Evolutionary conservation across 2,113 vertebrate species (phyloP), one percentile per base, ranked within the genome.

Genomic region (Gnathonemus longibarbis): DNA sequence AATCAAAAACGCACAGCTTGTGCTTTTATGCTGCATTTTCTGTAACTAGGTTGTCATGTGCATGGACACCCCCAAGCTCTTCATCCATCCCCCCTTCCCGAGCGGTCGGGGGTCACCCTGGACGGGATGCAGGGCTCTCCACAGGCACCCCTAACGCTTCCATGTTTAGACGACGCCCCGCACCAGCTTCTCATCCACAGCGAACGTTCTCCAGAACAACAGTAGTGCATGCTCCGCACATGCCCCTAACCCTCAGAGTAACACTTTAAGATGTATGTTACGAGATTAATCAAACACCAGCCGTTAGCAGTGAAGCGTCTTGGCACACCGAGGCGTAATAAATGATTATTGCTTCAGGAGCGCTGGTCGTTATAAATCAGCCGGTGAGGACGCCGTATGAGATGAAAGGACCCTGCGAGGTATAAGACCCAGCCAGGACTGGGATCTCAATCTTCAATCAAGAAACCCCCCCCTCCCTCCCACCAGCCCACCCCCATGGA

Each of bases 351-450:
- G 90, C 89, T 90, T 92, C 91, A 91, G 90, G 39, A 66, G 50
- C 21, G 89, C 90, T 89, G 84, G 83, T 35, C 66, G 86, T 92
- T 89, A 91, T 94, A 91, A 93, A 93, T 94, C 93, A 93, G 53
- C 85, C 87, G 3, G 8, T 15, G 17, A 56, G 88, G 92, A 93
- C 90, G 91, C 80, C 88, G 92, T 91, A 93, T 85, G 89, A 91
- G 92, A 90, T 91, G 90, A 91, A 56, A 93, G 92, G 89, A 87
- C 87, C 91, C 90, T 77, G 58, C 90, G 84, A 92, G 92, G 91
- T 85, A 89, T 93, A 87, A 91, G 83, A 70, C 90, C 70, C 31
- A 56, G 84, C 90, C 91, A 92, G 90, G 80, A 90, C 62, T 31
- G 8, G 42, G 58, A 91, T 90, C 90, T 91, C 87, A 91, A 62